These are phyloP conservation scores for Proteles cristata DNA, from an alignment of 2,113 vertebrate genomes.

Conservation along the genomic window DNA sequence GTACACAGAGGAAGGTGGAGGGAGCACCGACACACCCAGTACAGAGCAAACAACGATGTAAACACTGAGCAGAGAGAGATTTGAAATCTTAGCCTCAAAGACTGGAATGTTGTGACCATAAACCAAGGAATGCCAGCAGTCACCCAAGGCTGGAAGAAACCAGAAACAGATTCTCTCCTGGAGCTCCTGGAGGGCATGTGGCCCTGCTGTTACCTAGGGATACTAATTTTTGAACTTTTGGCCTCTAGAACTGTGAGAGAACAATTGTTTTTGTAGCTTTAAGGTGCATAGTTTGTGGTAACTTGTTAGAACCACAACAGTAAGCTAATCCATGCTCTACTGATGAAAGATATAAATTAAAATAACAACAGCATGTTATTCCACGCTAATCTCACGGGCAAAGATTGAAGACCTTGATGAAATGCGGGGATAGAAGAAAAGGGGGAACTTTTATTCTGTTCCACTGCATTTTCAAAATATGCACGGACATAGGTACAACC, in stretches of 20 bases:
- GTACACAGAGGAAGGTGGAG: background rate
- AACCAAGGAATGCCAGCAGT: background rate
- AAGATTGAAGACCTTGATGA: constrained; percentile 8
- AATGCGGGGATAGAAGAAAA: background rate
- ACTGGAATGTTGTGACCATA: background rate
- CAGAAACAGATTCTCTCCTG: background rate
- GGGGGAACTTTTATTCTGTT: background rate
- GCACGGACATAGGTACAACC: background rate
- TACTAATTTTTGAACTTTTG: background rate
- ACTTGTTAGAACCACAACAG: background rate
- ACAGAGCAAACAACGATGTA: background rate
- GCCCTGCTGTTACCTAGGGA: background rate
- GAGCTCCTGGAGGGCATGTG: background rate
- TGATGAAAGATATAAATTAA: constrained; percentile 4
- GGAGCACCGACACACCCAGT: background rate
- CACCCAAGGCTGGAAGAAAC: background rate
- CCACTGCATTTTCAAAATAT: constrained; percentile 1
- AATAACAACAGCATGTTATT: background rate
- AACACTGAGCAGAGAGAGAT: background rate
- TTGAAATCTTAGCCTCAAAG: background rate
- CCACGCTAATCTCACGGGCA: background rate
- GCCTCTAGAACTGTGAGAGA: background rate
- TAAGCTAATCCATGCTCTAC: background rate
- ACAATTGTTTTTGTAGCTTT: background rate
- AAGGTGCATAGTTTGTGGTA: background rate